Evolutionary conservation across 2,888 invertebrate species (phyloP), one percentile per base, ranked within the genome.

Genomic region (Syrphus vitripennis): DNA sequence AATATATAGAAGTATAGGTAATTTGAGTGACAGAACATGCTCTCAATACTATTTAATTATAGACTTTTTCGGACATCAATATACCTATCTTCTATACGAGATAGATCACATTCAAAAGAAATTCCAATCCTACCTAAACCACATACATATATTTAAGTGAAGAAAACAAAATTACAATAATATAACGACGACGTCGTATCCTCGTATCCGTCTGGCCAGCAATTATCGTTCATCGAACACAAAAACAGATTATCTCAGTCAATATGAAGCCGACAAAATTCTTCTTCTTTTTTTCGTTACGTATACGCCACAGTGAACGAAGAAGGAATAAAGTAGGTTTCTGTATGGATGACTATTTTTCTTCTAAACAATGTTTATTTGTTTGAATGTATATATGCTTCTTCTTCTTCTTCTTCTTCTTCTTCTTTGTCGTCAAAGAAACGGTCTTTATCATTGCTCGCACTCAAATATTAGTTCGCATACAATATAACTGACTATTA

Each of bases 401-500:
- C 16, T 34, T n/a, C 2, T 55, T 4, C 9, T 42, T 21, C 0
- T 24, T 4, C 4, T 0, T 37, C 4, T 29, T 4, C 21, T 6
- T 9, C 3, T 48, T 21, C 5, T 63, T 50, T 19, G 50, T n/a
- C 31, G 75, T 37, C 63, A 63, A 29, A 59, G 59, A 42, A 55
- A 34, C 42, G 34, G 72, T 67, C 75, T 78, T 76, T 71, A 71
- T 80, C 84, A 61, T 76, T 55, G 69, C 48, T 67, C 53, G 3
- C 80, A 75, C 80, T 84, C 80, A 80, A 80, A 84, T 80, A 76
- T 80, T 67, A 80, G 75, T 61, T 37, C 75, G 59, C 53, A 83
- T 34, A 72, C 24, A 75, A 76, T 77, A 72, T 84, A 81, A 81
- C 81, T 61, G 81, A 72, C 80, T 81, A 81, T 84, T 84, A 84